Evolutionary conservation across 1,140 invertebrate species (phyloP).

Genomic region (Drosophila triauraria): DNA sequence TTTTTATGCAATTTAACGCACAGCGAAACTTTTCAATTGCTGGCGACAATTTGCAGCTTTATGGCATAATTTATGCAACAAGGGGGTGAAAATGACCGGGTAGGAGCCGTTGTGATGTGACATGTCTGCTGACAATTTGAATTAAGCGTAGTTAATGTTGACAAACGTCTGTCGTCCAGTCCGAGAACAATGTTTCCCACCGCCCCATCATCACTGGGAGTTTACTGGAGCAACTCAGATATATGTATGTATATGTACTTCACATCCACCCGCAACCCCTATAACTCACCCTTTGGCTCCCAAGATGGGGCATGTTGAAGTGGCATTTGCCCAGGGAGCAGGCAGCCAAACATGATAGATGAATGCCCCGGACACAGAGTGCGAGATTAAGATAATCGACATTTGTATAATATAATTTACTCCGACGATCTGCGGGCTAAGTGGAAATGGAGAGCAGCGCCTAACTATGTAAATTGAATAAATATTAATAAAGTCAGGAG

Average conservation of each 20-base stretch:
- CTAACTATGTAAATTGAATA: conserved; percentile 24
- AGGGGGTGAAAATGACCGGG: not conserved
- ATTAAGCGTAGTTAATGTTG: conserved; percentile 80
- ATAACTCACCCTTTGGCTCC: conserved; percentile 38
- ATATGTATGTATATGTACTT: not conserved
- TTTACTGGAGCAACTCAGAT: conserved; percentile 27
- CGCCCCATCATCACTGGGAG: conserved; percentile 12
- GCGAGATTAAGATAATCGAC: conserved; percentile 79
- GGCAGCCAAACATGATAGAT: conserved; percentile 70
- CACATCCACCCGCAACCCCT: conserved; percentile 27
- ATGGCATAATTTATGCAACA: conserved; percentile 49
- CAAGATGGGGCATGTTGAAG: conserved; percentile 45
- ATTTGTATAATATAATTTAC: conserved; percentile 72
- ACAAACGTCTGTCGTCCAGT: conserved; percentile 59
- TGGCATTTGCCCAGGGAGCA: conserved; percentile 50
- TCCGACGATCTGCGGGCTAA: conserved; percentile 30
- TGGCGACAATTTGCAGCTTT: conserved; percentile 47
- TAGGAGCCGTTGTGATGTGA: conserved; percentile 19
- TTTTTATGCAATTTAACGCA: conserved; percentile 53
- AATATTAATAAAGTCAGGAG: conserved; percentile 44
- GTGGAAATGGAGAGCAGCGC: conserved; percentile 14
- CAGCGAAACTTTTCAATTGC: conserved; percentile 42
- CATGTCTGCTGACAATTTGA: conserved; percentile 68
- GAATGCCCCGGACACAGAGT: conserved; percentile 51
- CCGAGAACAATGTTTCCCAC: conserved; percentile 42